Evolutionary conservation across 2,113 vertebrate species (phyloP).

Genomic region (Bettongia penicillata): DNA sequence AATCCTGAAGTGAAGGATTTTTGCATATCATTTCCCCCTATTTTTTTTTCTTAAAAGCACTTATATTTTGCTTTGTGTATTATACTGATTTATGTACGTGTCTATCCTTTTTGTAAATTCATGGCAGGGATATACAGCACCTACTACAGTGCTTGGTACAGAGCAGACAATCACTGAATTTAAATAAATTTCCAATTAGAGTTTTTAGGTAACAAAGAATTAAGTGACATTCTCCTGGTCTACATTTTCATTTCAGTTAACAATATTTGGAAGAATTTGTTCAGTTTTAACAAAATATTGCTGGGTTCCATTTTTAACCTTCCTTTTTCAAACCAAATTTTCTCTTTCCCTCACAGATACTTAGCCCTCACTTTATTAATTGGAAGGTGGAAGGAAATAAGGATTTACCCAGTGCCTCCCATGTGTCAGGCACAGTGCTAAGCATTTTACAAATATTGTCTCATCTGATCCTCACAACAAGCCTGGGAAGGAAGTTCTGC

Average conservation of each 20-base stretch:
- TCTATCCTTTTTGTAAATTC: neutral
- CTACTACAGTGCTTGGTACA: neutral
- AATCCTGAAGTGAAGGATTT: neutral
- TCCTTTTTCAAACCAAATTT: neutral
- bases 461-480: neutral
- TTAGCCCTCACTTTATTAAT: neutral
- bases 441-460: neutral
- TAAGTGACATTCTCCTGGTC: neutral
- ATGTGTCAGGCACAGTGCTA: neutral
- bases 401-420: neutral
- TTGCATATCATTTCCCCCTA: neutral
- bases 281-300: neutral
- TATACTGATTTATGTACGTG: neutral
- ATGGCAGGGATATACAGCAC: neutral
- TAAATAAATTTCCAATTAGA: neutral
- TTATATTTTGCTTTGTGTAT: neutral
- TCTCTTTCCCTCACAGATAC: neutral
- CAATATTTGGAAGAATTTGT: neutral
- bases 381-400: neutral
- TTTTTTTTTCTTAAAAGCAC: neutral
- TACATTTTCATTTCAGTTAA: neutral
- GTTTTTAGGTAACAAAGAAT: neutral
- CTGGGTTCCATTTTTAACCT: neutral
- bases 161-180: neutral
- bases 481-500: neutral